Percentiles rank a stretch among this genome's conserved stretches.
Conservation (phyloP, 1,140 invertebrate genomes). For the Carcinoscorpius rotundicauda region DNA sequence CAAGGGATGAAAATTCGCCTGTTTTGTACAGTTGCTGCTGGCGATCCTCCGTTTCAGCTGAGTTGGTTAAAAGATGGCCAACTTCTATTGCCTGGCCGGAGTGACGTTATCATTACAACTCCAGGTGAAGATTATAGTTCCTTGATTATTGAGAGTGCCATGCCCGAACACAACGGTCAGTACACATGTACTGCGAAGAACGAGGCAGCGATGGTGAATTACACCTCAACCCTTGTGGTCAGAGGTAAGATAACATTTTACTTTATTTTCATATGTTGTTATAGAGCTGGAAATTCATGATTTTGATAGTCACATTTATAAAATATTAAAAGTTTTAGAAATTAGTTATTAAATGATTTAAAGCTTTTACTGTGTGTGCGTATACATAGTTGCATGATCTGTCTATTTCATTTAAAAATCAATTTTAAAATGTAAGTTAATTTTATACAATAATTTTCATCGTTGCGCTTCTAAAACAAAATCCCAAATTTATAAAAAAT, state of each 20-base stretch:
- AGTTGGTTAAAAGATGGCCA: slow-evolving; percentile 35
- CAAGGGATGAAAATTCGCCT: slow-evolving; percentile 24
- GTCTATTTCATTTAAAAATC: too few relatives aligned
- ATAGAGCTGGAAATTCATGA: too few relatives aligned
- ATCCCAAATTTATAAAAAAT: too few relatives aligned
- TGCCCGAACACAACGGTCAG: slow-evolving; percentile 23
- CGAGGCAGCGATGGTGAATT: slow-evolving; percentile 26
- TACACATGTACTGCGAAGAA: slow-evolving; percentile 72
- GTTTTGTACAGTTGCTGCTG: slow-evolving; percentile 26
- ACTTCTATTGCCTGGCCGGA: slow-evolving; percentile 7
- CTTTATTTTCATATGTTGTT: too few relatives aligned
- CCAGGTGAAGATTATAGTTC: slow-evolving; percentile 31
- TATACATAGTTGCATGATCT: too few relatives aligned
- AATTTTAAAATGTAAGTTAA: too few relatives aligned
- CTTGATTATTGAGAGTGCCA: slow-evolving; percentile 21
- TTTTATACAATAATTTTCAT: too few relatives aligned
- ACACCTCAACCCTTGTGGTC: slow-evolving; percentile 32
- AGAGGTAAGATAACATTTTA: slow-evolving; percentile 27
- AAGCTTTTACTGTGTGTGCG: too few relatives aligned
- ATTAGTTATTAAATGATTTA: too few relatives aligned
- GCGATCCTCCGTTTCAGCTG: slow-evolving; percentile 23
- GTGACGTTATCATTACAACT: slow-evolving; percentile 16
- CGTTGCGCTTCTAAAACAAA: too few relatives aligned
- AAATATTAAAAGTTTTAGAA: too few relatives aligned
- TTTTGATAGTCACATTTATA: too few relatives aligned